Evolutionary conservation across 2,888 invertebrate species (phyloP), one percentile per base, ranked within the genome.

Genomic region (Eupithecia pulchellata): DNA sequence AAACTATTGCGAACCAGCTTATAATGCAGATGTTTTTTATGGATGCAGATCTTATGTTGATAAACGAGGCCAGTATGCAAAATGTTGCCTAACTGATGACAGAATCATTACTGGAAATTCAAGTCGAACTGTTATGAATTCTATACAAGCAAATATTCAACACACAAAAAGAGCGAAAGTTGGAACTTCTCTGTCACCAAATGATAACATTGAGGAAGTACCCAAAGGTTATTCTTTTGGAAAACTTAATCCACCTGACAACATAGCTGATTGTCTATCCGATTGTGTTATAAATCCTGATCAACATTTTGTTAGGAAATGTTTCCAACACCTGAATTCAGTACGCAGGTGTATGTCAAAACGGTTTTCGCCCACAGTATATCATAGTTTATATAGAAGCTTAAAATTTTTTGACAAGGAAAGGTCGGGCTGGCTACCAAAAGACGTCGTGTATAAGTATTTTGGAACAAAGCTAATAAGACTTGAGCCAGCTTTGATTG

Each of bases 221-320:
- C 94, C 95, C 0, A 77, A 89, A 72, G 94, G 91, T n/a, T 89
- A 83, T 58, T 13, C 78, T 27, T 95, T 95, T 78, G 95, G 95
- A 1, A 91, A 82, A 60, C 82, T 91, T 5, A 85, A 87, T 34
- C 86, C 88, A 30, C 86, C 92, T 4, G 94, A 91, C 73, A 93
- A 91, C 66, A 80, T 95, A 1, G 89, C 88, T 30, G 94, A 95
- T 75, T 90, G 95, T 72, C 79, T 94, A n/a, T 82, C 87, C 17
- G 81, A 77, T 73, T 92, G 91, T 75, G 79, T 86, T 68, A 72
- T 89, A 1, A 90, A 91, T 77, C 82, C 86, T 29, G 89, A 88
- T 27, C 86, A 89, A 76, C 82, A 86, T 1, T 89, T 92, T 74
- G 88, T 94, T 25, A 86, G 86, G 73, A 85, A 89, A 70, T 95